These are phyloP conservation scores for Pterois miles DNA, from an alignment of 2,797 vertebrate species.

Conservation along the genomic window DNA sequence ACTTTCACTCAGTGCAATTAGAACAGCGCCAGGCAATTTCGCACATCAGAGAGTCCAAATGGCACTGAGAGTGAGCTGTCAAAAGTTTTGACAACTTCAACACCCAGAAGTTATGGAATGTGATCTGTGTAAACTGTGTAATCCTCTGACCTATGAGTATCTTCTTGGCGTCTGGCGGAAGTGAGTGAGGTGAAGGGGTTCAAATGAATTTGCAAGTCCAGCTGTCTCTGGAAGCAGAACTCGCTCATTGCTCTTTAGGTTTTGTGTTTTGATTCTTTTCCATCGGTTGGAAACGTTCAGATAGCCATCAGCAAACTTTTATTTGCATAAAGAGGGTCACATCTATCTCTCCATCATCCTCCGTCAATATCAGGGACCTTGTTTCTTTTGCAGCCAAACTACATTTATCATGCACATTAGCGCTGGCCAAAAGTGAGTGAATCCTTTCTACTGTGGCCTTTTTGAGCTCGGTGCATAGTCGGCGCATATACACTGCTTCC, in stretches of 20 bases:
- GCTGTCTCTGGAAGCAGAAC: neutral
- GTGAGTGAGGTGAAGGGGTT: constrained; percentile 19
- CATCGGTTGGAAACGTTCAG: neutral
- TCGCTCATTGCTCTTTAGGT: neutral
- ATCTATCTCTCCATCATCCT: neutral
- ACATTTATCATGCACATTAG: neutral
- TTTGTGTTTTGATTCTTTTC: neutral
- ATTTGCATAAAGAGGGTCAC: neutral
- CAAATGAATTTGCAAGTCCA: constrained; percentile 4
- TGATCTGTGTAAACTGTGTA: constrained; percentile 42
- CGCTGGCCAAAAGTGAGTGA: neutral
- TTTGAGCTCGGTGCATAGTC: neutral
- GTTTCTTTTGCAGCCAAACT: neutral
- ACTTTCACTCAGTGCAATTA: constrained; percentile 51
- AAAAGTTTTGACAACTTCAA: constrained; percentile 60
- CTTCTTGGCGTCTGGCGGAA: neutral
- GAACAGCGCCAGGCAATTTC: constrained; percentile 50
- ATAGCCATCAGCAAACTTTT: neutral
- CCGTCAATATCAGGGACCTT: neutral
- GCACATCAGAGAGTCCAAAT: constrained; percentile 54
- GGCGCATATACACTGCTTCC: neutral
- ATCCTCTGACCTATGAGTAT: constrained; percentile 36
- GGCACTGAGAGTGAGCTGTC: constrained; percentile 37
- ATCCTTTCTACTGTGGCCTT: neutral
- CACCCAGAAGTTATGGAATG: constrained; percentile 46